A percentile compares a stretch with the other conserved stretches of the same genome.
These are phyloP conservation scores for Thunnus maccoyii DNA, from an alignment of 2,113 vertebrate genomes.

Conservation along the genomic window DNA sequence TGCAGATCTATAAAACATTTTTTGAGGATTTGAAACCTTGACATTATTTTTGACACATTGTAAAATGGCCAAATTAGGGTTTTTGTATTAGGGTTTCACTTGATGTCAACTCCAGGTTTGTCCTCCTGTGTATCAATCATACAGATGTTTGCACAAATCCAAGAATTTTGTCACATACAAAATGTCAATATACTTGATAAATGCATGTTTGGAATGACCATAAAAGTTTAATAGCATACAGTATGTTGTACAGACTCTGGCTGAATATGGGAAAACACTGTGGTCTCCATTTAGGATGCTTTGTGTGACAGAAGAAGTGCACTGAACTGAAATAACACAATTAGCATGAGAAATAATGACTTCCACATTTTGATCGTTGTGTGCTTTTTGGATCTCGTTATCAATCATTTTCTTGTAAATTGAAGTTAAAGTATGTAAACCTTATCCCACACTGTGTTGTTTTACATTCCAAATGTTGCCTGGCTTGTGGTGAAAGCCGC, in stretches of 20 bases:
- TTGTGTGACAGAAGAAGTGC: not conserved
- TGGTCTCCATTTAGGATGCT: not conserved
- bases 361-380: not conserved
- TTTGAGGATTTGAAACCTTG: not conserved
- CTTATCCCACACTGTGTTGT: not conserved
- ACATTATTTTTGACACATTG: not conserved
- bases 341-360: not conserved
- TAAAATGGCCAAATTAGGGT: not conserved
- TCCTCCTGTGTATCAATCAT: not conserved
- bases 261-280: not conserved
- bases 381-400: not conserved
- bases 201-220: no score
- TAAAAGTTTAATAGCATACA: no score
- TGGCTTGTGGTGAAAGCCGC: not conserved
- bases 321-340: not conserved
- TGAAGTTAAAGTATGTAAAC: not conserved
- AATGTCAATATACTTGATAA: no score
- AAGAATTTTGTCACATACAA: not conserved
- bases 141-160: not conserved
- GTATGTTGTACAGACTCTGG: not conserved
- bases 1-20: not conserved
- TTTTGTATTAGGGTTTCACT: not conserved
- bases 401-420: not conserved
- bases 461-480: not conserved
- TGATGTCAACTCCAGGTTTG: not conserved